These are phyloP conservation scores for Microcebus jonahi DNA, from an alignment of 2,113 vertebrate genomes.

Conservation along the genomic window DNA sequence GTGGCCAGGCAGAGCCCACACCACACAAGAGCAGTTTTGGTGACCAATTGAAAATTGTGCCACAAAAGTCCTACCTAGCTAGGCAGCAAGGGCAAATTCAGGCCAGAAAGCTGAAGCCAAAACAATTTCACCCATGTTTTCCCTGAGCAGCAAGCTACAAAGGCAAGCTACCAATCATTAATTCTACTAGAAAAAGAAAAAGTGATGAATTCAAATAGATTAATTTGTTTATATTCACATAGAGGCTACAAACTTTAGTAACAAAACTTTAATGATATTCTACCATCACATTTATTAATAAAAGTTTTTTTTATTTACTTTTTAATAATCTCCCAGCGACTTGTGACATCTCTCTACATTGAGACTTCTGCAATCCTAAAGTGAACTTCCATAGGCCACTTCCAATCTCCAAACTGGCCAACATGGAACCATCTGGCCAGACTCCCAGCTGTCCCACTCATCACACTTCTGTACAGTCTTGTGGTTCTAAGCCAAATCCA, in stretches of 20 bases:
- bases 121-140: neutral
- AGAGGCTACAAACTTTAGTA: neutral
- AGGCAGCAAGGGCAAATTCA: neutral
- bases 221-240: neutral
- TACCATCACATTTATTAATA: neutral
- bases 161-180: neutral
- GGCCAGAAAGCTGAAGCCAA: neutral
- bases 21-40: neutral
- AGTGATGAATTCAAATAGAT: neutral
- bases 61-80: neutral
- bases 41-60: neutral
- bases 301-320: neutral
- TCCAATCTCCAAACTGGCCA: neutral
- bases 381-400: neutral
- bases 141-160: neutral
- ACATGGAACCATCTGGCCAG: neutral
- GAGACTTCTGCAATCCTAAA: neutral
- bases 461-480: neutral
- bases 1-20: accelerated
- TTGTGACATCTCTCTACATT: neutral
- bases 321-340: neutral
- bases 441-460: neutral
- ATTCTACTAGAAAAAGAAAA: neutral
- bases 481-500: neutral
- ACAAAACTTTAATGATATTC: neutral